Conservation (phyloP, 2,113 vertebrate species). For the Otolemur garnettii region DNA sequence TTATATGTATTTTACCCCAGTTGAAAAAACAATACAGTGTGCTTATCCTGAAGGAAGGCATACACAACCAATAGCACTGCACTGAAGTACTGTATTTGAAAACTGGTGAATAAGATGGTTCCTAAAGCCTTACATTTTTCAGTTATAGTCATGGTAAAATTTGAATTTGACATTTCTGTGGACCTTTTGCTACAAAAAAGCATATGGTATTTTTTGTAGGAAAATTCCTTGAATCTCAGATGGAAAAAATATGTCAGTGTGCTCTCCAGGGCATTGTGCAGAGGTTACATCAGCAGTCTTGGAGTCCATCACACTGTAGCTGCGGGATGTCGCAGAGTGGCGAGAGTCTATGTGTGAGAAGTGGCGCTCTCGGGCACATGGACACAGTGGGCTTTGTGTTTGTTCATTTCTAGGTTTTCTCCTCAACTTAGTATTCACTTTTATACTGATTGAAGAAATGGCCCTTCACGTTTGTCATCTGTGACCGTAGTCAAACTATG, state of each 20-base stretch:
- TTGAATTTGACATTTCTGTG: not conserved
- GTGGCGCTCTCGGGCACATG: constrained; percentile 76
- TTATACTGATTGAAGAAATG: constrained; percentile 85
- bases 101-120: not conserved
- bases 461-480: constrained; percentile 86
- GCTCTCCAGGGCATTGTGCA: not conserved
- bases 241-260: not conserved
- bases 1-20: not conserved
- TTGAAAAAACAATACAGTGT: not conserved
- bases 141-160: constrained; percentile 12
- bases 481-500: constrained; percentile 67
- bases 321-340: not conserved
- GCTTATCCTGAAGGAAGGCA: not conserved
- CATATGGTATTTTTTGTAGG: not conserved
- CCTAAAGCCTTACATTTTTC: not conserved
- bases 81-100: not conserved
- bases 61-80: not conserved
- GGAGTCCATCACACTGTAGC: not conserved
- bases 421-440: constrained; percentile 84
- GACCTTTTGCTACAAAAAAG: not conserved
- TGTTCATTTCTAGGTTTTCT: constrained; percentile 80
- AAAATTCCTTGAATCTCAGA: not conserved
- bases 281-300: not conserved
- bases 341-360: constrained; percentile 7
- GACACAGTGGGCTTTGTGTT: not conserved